Evolutionary conservation across 92 coral and sea anemone genomes (phyloP).

Genomic region (Diadumene lineata): DNA sequence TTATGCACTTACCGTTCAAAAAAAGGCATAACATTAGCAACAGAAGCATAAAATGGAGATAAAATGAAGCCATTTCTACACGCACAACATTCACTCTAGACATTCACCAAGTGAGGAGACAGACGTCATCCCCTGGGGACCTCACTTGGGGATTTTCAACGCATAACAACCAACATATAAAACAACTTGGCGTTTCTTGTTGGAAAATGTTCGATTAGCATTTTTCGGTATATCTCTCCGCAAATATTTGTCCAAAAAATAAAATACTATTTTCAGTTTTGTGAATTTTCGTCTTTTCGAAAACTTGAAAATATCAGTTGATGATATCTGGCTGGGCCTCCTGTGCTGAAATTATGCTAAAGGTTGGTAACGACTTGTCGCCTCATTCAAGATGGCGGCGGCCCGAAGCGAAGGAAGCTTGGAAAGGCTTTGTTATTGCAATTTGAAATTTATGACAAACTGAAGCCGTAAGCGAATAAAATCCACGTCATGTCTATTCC

Average conservation of each 20-base stretch:
- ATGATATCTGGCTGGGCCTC: background rate
- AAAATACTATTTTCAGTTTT: too few relatives aligned
- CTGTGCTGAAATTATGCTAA: background rate
- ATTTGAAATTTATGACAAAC: background rate
- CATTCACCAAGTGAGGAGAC: too few relatives aligned
- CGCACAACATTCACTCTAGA: too few relatives aligned
- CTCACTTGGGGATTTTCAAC: background rate
- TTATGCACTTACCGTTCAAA: background rate
- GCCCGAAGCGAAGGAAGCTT: background rate
- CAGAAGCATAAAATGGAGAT: background rate
- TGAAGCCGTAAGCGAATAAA: background rate
- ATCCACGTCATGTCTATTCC: slow-evolving; percentile 74
- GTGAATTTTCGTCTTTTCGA: too few relatives aligned
- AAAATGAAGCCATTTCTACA: background rate
- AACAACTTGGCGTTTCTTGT: too few relatives aligned
- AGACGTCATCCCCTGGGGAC: slow-evolving; percentile 1
- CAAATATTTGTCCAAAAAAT: too few relatives aligned
- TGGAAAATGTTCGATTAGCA: too few relatives aligned
- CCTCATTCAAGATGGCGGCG: slow-evolving; percentile 9
- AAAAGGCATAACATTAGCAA: background rate
- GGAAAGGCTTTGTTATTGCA: background rate
- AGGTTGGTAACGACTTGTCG: background rate
- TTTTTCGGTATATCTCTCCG: too few relatives aligned
- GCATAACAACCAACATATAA: too few relatives aligned
- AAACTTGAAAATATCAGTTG: background rate